Percentiles rank a stretch among this genome's conserved stretches.
Evolutionary conservation across 2,113 vertebrate genomes (phyloP).

Genomic region (Chitala chitala): DNA sequence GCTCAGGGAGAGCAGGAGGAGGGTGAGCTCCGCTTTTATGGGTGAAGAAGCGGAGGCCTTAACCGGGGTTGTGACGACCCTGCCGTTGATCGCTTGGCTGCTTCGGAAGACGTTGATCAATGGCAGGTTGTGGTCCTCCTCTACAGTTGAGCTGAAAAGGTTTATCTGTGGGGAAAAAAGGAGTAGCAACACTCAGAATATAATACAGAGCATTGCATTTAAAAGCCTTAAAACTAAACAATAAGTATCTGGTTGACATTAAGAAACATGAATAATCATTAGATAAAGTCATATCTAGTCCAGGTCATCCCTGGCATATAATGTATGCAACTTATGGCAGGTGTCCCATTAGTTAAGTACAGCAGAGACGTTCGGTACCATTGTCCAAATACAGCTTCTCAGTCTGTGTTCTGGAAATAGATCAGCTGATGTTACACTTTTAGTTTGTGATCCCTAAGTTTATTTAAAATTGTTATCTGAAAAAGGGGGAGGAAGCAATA

Average conservation of each 20-base stretch:
- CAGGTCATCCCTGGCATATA: too few relatives aligned
- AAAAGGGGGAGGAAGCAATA: too few relatives aligned
- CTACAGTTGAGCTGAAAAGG: constrained; percentile 39
- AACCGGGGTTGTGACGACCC: constrained; percentile 34
- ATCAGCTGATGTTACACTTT: too few relatives aligned
- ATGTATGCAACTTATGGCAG: too few relatives aligned
- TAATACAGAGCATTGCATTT: not conserved
- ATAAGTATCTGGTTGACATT: not conserved
- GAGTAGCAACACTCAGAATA: not conserved
- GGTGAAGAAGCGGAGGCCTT: not conserved
- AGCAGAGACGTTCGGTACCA: too few relatives aligned
- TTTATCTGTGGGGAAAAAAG: constrained; percentile 40
- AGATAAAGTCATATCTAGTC: too few relatives aligned
- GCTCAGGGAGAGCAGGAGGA: constrained; percentile 27
- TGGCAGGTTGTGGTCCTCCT: not conserved
- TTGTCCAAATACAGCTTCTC: too few relatives aligned
- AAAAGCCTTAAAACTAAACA: not conserved
- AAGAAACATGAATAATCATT: too few relatives aligned
- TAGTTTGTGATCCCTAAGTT: too few relatives aligned
- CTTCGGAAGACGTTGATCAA: constrained; percentile 42
- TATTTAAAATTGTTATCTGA: too few relatives aligned
- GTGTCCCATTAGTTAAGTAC: too few relatives aligned
- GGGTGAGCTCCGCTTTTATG: constrained; percentile 11
- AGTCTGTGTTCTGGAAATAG: too few relatives aligned
- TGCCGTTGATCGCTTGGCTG: constrained; percentile 25